A percentile compares a stretch with the other conserved stretches of the same genome.
Evolutionary conservation across 1,140 invertebrate species (phyloP).

Genomic region (Saccostrea glomerata): DNA sequence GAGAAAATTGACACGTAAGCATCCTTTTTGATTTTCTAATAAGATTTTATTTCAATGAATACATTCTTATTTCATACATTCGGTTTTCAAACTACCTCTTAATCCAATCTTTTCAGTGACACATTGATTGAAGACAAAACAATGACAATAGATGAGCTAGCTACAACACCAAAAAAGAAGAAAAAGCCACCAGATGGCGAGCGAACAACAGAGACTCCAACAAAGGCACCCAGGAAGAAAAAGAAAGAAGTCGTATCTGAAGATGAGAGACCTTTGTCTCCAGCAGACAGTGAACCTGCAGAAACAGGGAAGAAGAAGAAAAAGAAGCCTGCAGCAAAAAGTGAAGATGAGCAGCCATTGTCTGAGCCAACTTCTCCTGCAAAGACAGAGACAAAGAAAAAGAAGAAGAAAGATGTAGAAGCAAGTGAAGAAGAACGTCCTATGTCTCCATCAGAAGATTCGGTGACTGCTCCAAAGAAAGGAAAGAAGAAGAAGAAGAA

Average conservation of each 20-base stretch:
- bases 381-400: slow-evolving; percentile 48
- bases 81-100: background rate
- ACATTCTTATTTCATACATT: background rate
- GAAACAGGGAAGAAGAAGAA: slow-evolving; percentile 60
- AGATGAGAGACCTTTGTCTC: slow-evolving; percentile 33
- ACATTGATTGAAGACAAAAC: slow-evolving; percentile 50
- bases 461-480: slow-evolving; percentile 53
- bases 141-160: slow-evolving; percentile 55
- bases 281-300: slow-evolving; percentile 13
- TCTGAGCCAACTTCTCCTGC: slow-evolving; percentile 4
- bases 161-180: slow-evolving; percentile 52
- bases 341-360: slow-evolving; percentile 26
- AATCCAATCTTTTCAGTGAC: background rate
- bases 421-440: slow-evolving; percentile 56
- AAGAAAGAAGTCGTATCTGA: background rate
- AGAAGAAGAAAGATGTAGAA: slow-evolving; percentile 56
- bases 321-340: slow-evolving; percentile 44
- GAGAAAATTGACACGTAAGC: slow-evolving; percentile 38
- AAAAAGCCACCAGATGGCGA: slow-evolving; percentile 44
- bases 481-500: slow-evolving; percentile 67
- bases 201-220: background rate
- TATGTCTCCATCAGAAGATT: slow-evolving; percentile 53
- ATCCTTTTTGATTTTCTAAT: background rate
- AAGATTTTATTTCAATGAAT: background rate
- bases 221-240: slow-evolving; percentile 1